phyloP scores from a whole-genome alignment of 2,113 vertebrate genomes.

The Montifringilla adamsi region DNA sequence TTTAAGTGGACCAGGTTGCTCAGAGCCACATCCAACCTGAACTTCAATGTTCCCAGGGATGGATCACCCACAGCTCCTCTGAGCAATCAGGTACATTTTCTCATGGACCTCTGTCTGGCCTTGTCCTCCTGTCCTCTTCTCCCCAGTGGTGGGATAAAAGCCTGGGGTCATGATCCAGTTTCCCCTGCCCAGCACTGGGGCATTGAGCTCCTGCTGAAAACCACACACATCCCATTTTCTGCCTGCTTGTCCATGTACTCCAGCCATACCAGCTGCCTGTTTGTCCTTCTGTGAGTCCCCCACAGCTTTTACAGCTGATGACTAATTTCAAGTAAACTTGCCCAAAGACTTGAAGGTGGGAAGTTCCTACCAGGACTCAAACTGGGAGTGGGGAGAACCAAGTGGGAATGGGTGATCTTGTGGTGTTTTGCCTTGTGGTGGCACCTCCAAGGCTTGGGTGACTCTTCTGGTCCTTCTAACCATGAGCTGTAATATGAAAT shows the following conservation, averaged over 20 bases:
- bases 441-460: not conserved
- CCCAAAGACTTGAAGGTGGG: not conserved
- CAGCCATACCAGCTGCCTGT: not conserved
- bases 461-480: not conserved
- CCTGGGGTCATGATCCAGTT: not conserved
- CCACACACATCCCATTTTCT: not conserved
- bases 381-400: accelerated
- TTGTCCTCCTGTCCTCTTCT: not conserved
- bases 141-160: not conserved
- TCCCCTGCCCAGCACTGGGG: not conserved
- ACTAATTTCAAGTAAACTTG: not conserved
- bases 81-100: not conserved
- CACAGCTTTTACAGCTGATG: not conserved
- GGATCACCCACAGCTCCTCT: not conserved
- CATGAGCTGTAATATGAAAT: not conserved
- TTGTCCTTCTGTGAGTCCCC: not conserved
- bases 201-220: not conserved
- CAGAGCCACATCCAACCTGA: not conserved
- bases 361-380: not conserved
- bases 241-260: not conserved
- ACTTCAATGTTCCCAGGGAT: not conserved
- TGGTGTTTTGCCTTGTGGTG: not conserved
- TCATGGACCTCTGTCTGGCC: not conserved
- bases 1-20: not conserved
- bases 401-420: not conserved